Evolutionary conservation across 2,888 invertebrate genomes (phyloP).

Genomic region (Scaptomyza reducta): DNA sequence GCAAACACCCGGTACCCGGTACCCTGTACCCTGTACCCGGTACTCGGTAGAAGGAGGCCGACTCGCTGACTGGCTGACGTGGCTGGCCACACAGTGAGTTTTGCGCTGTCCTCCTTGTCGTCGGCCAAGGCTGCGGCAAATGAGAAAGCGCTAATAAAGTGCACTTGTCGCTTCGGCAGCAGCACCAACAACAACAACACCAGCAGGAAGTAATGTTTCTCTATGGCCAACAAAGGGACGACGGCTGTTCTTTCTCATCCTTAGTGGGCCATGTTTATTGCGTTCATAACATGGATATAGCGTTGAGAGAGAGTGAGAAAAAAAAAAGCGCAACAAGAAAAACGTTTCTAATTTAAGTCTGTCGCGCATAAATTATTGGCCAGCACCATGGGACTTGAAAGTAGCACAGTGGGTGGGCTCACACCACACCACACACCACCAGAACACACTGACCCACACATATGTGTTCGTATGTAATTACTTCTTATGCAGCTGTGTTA

Average conservation of each 20-base stretch:
- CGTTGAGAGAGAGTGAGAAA: background rate
- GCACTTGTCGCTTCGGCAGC: conserved; percentile 57
- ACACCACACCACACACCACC: too few species aligned
- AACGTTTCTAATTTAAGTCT: conserved; percentile 70
- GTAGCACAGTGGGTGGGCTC: conserved; percentile 18
- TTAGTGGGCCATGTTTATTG: conserved; percentile 39
- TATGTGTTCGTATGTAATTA: conserved; percentile 4
- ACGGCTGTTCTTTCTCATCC: conserved; percentile 7
- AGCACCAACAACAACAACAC: conserved; percentile 35
- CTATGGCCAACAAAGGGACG: background rate
- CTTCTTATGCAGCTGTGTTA: conserved; percentile 3
- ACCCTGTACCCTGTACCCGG: background rate
- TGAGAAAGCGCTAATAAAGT: conserved; percentile 67
- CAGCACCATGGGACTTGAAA: conserved; percentile 31
- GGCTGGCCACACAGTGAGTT: conserved; percentile 1
- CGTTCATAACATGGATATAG: conserved; percentile 31
- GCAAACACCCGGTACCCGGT: conserved; percentile 26
- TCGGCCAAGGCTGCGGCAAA: conserved; percentile 35
- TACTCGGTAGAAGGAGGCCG: background rate
- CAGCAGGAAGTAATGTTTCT: conserved; percentile 4
- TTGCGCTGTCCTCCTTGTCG: background rate
- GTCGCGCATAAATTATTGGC: conserved; percentile 63
- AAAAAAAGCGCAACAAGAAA: conserved; percentile 28
- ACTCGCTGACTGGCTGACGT: background rate
- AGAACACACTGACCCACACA: background rate